phyloP scores from a whole-genome alignment of 2,888 invertebrate species.

The Chouioia cunea region DNA sequence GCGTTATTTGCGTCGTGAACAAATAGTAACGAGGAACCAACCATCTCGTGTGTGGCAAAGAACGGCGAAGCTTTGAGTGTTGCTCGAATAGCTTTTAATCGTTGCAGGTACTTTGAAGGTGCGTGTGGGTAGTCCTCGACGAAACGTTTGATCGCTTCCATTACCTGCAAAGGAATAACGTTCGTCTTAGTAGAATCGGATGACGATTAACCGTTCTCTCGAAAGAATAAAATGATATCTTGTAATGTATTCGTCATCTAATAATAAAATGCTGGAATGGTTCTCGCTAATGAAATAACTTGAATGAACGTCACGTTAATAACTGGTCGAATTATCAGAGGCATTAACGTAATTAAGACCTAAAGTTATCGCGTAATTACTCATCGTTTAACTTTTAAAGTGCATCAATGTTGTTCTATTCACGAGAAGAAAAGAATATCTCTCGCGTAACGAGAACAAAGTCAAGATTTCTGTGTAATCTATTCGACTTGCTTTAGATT shows the following conservation, averaged over 20 bases:
- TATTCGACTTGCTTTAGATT: no score
- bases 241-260: no score
- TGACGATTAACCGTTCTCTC: no score
- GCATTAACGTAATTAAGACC: no score
- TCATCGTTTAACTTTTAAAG: slow-evolving; percentile 1
- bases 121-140: slow-evolving; percentile 83
- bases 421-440: not conserved
- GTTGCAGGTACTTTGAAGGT: slow-evolving; percentile 84
- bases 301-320: no score
- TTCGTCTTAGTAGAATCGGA: no score
- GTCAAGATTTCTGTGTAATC: no score
- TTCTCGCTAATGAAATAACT: not conserved
- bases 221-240: no score
- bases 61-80: slow-evolving; percentile 89
- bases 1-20: slow-evolving; percentile 92
- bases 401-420: not conserved
- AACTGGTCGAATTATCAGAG: no score
- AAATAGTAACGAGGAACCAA: slow-evolving; percentile 93
- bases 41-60: slow-evolving; percentile 92
- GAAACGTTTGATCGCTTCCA: slow-evolving; percentile 85
- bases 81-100: slow-evolving; percentile 85
- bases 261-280: not conserved
- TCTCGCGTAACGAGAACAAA: no score
- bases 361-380: not conserved
- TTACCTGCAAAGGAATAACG: slow-evolving; percentile 70